phyloP scores from a whole-genome alignment of 2,113 vertebrate species.

The Raphicerus campestris region DNA sequence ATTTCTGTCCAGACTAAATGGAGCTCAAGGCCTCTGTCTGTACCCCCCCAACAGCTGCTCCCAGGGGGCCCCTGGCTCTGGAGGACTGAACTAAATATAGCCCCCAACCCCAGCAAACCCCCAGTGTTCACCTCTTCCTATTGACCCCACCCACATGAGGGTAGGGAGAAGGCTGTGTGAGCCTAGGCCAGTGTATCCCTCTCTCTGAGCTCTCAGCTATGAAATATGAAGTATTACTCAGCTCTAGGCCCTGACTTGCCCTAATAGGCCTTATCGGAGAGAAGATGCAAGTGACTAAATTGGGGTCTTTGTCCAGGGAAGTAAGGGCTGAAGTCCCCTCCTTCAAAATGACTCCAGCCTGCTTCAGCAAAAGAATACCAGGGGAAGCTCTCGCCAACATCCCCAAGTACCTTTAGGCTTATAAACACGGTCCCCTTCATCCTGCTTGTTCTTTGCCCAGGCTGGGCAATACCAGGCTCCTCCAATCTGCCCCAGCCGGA shows the following conservation, averaged over 20 bases:
- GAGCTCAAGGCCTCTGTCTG: slow-evolving; percentile 60
- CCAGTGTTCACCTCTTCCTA: slow-evolving; percentile 41
- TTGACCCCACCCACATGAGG: background rate
- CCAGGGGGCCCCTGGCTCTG: slow-evolving; percentile 50
- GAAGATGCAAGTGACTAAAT: background rate
- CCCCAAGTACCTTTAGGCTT: background rate
- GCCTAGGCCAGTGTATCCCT: background rate
- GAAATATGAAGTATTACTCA: background rate
- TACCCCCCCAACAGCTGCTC: slow-evolving; percentile 66
- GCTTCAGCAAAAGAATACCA: background rate
- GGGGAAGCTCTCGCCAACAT: background rate
- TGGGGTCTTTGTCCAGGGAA: background rate
- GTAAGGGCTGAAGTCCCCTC: background rate
- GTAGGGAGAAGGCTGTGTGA: slow-evolving; percentile 11
- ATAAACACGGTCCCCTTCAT: background rate
- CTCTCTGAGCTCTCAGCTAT: slow-evolving; percentile 37
- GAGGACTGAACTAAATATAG: slow-evolving; percentile 70
- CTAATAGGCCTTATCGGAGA: background rate
- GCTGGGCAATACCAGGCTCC: slow-evolving; percentile 63
- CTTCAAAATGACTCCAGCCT: background rate
- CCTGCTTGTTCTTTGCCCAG: slow-evolving; percentile 1
- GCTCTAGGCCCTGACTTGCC: background rate
- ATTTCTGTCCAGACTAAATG: slow-evolving; percentile 77
- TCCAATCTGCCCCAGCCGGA: slow-evolving; percentile 62
- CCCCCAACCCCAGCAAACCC: slow-evolving; percentile 41